These are phyloP conservation scores for Cheilinus undulatus DNA, from an alignment of 2,113 vertebrate genomes.

Conservation along the genomic window DNA sequence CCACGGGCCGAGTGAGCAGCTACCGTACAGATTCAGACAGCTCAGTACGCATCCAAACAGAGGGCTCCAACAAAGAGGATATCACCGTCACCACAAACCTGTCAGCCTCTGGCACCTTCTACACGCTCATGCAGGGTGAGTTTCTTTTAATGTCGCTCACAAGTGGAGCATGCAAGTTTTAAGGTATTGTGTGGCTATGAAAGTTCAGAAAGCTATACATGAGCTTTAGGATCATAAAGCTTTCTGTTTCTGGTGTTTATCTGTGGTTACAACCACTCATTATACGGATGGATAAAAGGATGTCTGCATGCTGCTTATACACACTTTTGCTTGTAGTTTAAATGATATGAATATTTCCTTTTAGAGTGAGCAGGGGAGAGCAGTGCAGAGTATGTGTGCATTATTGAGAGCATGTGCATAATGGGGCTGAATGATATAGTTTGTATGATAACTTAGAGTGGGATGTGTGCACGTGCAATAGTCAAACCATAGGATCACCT, in stretches of 20 bases:
- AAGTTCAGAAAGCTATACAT: slow-evolving; percentile 8
- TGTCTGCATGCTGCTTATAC: not conserved
- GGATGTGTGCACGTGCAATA: too few species aligned
- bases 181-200: not conserved
- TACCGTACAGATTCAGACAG: slow-evolving; percentile 93
- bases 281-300: not conserved
- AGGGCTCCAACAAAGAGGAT: slow-evolving; percentile 95
- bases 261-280: not conserved
- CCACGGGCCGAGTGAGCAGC: slow-evolving; percentile 95
- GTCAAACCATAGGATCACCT: too few species aligned
- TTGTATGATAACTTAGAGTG: too few species aligned
- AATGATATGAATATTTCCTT: too few species aligned
- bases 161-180: slow-evolving; percentile 21
- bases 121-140: slow-evolving; percentile 96
- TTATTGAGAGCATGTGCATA: too few species aligned
- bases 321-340: not conserved
- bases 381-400: too few species aligned
- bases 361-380: too few species aligned
- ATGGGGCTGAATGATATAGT: too few species aligned
- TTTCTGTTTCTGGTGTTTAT: not conserved
- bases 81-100: slow-evolving; percentile 97
- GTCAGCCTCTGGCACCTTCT: slow-evolving; percentile 96
- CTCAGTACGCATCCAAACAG: slow-evolving; percentile 92
- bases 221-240: not conserved
- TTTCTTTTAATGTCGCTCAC: slow-evolving; percentile 1